These are phyloP conservation scores for Tenodera sinensis DNA, from an alignment of 2,888 invertebrate species.

Conservation along the genomic window DNA sequence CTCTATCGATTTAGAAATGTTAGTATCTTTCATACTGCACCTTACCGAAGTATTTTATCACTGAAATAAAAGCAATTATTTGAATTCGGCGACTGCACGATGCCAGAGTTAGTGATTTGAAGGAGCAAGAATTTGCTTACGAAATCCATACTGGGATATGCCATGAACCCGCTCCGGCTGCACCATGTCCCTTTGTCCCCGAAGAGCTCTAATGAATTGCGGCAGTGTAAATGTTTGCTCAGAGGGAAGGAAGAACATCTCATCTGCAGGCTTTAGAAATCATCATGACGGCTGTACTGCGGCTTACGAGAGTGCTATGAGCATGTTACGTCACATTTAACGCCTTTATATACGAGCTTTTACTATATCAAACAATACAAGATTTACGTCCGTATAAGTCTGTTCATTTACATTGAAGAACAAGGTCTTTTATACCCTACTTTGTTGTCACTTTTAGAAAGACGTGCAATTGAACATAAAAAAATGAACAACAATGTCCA, in stretches of 20 bases:
- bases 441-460: too few species aligned
- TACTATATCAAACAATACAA: background rate
- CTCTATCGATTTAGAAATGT: too few species aligned
- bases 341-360: background rate
- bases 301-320: background rate
- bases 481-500: too few species aligned
- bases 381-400: background rate
- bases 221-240: background rate
- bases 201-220: background rate
- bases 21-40: too few species aligned
- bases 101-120: background rate
- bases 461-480: too few species aligned
- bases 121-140: background rate
- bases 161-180: background rate
- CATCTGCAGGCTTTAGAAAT: background rate
- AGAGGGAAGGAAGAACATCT: background rate
- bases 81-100: background rate
- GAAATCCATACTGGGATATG: background rate
- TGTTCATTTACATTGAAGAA: too few species aligned
- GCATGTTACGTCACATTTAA: background rate
- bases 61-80: too few species aligned
- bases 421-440: too few species aligned
- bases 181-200: background rate
- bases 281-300: background rate
- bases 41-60: too few species aligned